Base-by-base conservation (phyloP, 1,140 invertebrate species). In the Matsumurasca onukii region DNA sequence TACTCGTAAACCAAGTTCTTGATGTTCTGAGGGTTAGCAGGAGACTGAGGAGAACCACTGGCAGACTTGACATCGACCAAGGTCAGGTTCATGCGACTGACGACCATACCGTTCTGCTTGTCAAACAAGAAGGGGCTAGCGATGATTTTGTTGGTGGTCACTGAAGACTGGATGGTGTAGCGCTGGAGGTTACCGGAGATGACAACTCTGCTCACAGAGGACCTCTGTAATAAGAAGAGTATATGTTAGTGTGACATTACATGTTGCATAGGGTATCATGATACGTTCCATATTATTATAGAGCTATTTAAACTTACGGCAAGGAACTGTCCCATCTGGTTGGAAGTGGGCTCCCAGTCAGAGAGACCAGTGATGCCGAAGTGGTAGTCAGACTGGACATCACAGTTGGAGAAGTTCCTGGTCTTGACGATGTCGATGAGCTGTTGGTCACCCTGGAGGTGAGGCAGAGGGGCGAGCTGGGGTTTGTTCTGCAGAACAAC, bases 391-490 rank as follows among this genome's bases (percentile, higher is more conserved):
- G 85, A 77, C 68, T 82, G 78, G 63, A 84, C 78, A 5, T 86
- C 81, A 75, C 87, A 87, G 39, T 85, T 85, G 22, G 77, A 83
- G 73, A 85, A 89, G 77, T 90, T 86, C 71, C 84, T 88, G 49
- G 81, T 86, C 74, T 91, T 91, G 15, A 83, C 81, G 31, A 91
- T 82, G 69, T 87, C 82, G 59, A 88, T 82, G 17, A 81, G 52
- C 12, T 82, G 82, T 12, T 82, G 83, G 1, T 86, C 79, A 13
- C 78, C 76, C 0, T 79, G 62, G 13, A 75, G 67, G 27, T 75
- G 45, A 0, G 79, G 78, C 27, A 83, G 76, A 3, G 86, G 85
- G 1, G 77, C 80, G 30, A 86, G 77, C 74, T 85, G 78, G 3
- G 83, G 83, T 55, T 81, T 74, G 22, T 65, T 51, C 59, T 78